These are phyloP conservation scores for Hemithea aestivaria DNA, from an alignment of 2,888 invertebrate species.

Conservation along the genomic window DNA sequence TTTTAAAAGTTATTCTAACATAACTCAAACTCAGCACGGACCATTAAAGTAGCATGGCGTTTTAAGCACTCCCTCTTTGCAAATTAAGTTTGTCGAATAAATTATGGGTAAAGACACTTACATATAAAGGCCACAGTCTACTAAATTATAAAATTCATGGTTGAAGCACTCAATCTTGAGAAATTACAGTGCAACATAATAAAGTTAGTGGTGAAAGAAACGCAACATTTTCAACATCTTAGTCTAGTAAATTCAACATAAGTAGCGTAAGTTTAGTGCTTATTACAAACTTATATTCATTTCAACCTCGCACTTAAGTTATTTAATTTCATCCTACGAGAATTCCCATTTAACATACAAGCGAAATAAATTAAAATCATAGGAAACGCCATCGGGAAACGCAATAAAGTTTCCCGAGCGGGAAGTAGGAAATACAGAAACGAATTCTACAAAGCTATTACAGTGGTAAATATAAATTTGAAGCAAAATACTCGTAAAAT, in stretches of 20 bases:
- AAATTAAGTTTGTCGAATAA: conserved; percentile 26
- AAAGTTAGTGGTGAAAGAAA: background rate
- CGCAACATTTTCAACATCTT: too few species aligned
- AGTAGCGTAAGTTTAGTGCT: background rate
- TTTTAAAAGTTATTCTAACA: conserved; percentile 23
- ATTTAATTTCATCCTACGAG: too few species aligned
- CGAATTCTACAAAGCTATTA: conserved; percentile 15
- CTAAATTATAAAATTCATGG: conserved; percentile 10
- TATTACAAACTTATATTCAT: too few species aligned
- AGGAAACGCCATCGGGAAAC: conserved; percentile 11
- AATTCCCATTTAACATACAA: background rate
- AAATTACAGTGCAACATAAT: too few species aligned
- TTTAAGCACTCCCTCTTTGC: conserved; percentile 26
- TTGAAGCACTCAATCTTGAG: too few species aligned
- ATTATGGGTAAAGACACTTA: conserved; percentile 19
- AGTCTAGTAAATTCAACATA: background rate
- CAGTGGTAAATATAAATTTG: conserved; percentile 29
- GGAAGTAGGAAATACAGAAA: conserved; percentile 15
- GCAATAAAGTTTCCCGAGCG: conserved; percentile 10
- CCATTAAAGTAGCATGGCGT: conserved; percentile 26
- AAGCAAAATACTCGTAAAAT: conserved; percentile 27
- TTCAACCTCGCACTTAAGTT: too few species aligned
- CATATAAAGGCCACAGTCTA: conserved; percentile 8
- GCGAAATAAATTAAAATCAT: conserved; percentile 8
- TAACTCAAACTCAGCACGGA: conserved; percentile 26